phyloP scores from a whole-genome alignment of 2,113 vertebrate genomes.

The Gambusia affinis region DNA sequence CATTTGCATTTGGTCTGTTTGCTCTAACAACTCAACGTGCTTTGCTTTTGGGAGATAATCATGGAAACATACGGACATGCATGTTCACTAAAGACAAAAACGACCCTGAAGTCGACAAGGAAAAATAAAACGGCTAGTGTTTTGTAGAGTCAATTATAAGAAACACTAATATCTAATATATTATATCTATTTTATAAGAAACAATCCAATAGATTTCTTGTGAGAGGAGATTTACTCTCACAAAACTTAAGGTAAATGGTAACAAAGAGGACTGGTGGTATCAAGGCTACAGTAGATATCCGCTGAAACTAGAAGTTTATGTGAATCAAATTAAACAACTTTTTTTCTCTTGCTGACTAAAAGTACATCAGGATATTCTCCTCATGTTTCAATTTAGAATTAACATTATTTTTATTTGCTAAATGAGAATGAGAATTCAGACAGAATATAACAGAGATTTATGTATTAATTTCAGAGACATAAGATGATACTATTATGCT shows the following conservation, averaged over 20 bases:
- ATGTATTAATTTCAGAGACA: no score
- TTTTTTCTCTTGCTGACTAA: no score
- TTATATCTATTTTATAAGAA: not conserved
- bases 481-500: no score
- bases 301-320: no score
- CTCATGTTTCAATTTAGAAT: no score
- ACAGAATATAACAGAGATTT: no score
- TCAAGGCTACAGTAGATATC: not conserved
- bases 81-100: slow-evolving; percentile 25
- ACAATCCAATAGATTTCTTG: slow-evolving; percentile 16
- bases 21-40: slow-evolving; percentile 34
- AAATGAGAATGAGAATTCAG: no score
- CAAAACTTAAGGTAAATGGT: not conserved
- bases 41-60: slow-evolving; percentile 36
- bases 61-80: slow-evolving; percentile 26
- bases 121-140: slow-evolving; percentile 14
- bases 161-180: not conserved
- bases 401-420: no score
- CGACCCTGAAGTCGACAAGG: slow-evolving; percentile 19
- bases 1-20: slow-evolving; percentile 58
- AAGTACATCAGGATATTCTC: no score
- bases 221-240: not conserved
- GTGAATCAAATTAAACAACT: no score
- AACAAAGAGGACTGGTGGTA: not conserved
- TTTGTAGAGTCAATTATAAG: slow-evolving; percentile 52